Conservation (phyloP, 2,113 vertebrate genomes). For the Lynx canadensis region DNA sequence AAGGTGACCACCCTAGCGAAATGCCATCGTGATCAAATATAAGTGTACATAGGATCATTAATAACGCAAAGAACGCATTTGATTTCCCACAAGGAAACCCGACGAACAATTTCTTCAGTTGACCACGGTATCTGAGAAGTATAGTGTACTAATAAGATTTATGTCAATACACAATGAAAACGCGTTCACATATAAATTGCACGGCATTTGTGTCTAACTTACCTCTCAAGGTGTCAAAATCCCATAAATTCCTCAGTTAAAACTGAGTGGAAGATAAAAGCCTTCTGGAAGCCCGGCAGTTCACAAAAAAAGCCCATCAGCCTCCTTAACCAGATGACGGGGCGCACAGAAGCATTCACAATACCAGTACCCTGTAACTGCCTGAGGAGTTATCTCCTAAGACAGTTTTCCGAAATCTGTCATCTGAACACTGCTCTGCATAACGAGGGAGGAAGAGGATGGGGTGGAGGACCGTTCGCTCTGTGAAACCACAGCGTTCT, state of each 20-base stretch:
- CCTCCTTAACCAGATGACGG: constrained; percentile 23
- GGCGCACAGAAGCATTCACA: constrained; percentile 48
- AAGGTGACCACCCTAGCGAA: neutral
- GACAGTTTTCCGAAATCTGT: constrained; percentile 39
- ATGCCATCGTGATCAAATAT: neutral
- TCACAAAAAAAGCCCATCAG: constrained; percentile 35
- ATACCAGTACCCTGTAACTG: neutral
- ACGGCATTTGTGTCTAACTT: constrained; percentile 52
- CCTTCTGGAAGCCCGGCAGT: neutral
- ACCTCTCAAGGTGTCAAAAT: constrained; percentile 50
- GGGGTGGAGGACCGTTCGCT: neutral
- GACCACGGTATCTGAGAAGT: neutral
- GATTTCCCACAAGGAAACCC: neutral
- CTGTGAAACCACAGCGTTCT: constrained; percentile 69
- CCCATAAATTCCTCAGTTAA: constrained; percentile 56
- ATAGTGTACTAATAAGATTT: neutral
- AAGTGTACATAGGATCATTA: neutral
- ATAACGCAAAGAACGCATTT: neutral
- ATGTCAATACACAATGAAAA: constrained; percentile 1
- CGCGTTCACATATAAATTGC: constrained; percentile 22
- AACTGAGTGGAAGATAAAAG: constrained; percentile 54
- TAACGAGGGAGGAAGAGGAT: constrained; percentile 44
- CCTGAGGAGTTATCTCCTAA: constrained; percentile 53
- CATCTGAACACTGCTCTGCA: constrained; percentile 14
- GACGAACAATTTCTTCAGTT: neutral